Evolutionary conservation across 2,888 invertebrate species (phyloP).

Genomic region (Phengaris alcon): DNA sequence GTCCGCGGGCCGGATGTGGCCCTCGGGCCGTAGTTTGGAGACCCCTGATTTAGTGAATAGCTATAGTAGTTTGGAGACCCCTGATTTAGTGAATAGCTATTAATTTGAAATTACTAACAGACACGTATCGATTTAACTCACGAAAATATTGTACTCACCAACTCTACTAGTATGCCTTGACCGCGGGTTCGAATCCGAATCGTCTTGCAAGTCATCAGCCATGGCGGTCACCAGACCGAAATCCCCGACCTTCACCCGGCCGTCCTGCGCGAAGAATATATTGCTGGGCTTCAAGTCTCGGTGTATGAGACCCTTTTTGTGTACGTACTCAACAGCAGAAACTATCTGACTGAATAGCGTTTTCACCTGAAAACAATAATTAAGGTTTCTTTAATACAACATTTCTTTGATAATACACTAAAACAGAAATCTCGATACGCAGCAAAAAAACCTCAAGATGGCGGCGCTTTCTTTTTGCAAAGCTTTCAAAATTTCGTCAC

Average conservation of each 20-base stretch:
- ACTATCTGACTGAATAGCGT: conserved; percentile 93
- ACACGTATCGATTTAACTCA: too few species aligned
- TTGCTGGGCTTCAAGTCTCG: conserved; percentile 92
- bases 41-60: too few species aligned
- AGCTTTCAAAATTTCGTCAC: too few species aligned
- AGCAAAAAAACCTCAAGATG: too few species aligned
- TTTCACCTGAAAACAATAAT: conserved; percentile 64
- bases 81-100: too few species aligned
- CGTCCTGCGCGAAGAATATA: conserved; percentile 92
- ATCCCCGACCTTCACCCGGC: conserved; percentile 95
- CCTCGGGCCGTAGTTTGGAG: too few species aligned
- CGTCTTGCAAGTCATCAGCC: conserved; percentile 59
- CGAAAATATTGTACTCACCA: conserved; percentile 59
- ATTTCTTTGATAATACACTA: not conserved
- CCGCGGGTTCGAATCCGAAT: conserved; percentile 45
- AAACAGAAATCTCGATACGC: too few species aligned
- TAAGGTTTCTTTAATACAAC: not conserved
- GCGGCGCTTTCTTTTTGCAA: too few species aligned
- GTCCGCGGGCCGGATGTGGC: too few species aligned
- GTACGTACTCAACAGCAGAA: conserved; percentile 97
- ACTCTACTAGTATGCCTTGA: conserved; percentile 82
- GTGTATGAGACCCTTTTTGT: conserved; percentile 94
- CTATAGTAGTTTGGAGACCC: too few species aligned
- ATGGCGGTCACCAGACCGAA: conserved; percentile 98
- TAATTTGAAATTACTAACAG: too few species aligned